Percentiles rank a stretch among this genome's conserved stretches.
Conservation (phyloP, 2,113 vertebrate genomes). For the Ictidomys tridecemlineatus region DNA sequence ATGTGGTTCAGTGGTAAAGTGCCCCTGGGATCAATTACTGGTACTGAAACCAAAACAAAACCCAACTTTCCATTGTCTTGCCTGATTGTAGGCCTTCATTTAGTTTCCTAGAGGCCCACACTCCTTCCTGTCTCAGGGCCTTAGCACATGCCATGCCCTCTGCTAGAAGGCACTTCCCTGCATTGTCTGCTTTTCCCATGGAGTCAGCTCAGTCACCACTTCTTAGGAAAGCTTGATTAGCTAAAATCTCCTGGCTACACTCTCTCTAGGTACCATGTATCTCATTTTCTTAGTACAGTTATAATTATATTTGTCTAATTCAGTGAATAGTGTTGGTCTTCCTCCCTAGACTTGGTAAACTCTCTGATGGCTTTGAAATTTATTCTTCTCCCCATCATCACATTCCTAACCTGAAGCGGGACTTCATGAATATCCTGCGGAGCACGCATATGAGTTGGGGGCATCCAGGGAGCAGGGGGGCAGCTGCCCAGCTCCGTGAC, state of each 20-base stretch:
- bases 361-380: neutral
- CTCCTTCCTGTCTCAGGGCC: neutral
- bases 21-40: too few species aligned
- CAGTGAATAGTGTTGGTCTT: neutral
- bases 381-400: neutral
- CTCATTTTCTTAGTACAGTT: neutral
- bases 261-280: neutral
- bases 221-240: neutral
- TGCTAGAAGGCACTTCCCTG: neutral
- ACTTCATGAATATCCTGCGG: neutral
- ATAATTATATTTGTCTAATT: neutral
- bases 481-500: neutral
- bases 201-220: neutral
- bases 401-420: neutral
- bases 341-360: neutral
- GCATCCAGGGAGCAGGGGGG: neutral
- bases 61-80: neutral
- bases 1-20: too few species aligned
- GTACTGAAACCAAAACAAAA: too few species aligned
- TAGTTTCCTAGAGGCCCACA: neutral
- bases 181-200: neutral
- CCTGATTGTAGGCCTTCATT: too few species aligned
- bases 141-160: neutral
- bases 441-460: neutral
- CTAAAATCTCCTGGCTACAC: neutral